Evolutionary conservation across 2,797 vertebrate species (phyloP), one percentile per base, ranked within the genome.

Genomic region (Falco rusticolus): DNA sequence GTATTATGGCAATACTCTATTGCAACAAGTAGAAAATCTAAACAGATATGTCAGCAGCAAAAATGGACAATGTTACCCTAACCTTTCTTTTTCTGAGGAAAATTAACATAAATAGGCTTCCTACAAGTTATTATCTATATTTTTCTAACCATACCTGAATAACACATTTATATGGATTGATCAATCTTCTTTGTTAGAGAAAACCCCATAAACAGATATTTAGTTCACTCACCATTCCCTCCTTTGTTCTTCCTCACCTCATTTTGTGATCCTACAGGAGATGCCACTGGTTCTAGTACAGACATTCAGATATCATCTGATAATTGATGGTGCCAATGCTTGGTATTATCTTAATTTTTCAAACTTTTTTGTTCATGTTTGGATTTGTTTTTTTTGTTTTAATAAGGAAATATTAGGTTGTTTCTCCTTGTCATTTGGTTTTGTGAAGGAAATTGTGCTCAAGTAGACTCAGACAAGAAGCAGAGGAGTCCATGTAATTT

Each of bases 371-470:
- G 8, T 19, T 53, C 57, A 13, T 34, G 6, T 77, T 71, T 48
- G 45, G 16, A 50, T 22, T 50, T 80, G 4, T 6, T 20, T 65
- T 87, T 56, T 37, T 37, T 37, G 16, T 51, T 77, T 93, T 64
- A 54, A 54, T 71, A 82, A 81, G 17, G 6, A 89, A 82, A 31
- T 60, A 45, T 15, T 39, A 39, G 20, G 20, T 83, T 87, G 16
- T 54, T 92, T 92, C 50, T 90, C 15, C 34, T 90, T 9, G n/a
- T 68, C 41, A 10, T 91, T 89, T 87, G 4, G 8, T 79, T 95
- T 94, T 53, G n/a, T 47, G 80, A 81, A 75, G 22, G 4, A 79
- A 71, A 75, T n/a, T 83, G 24, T 41, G 26, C 37, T 84, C 2
- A 25, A 71, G 12, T 33, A 91, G 17, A 82, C 16, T 48, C 18